Evolutionary conservation across 2,888 invertebrate species (phyloP).

Genomic region (Chorisops tibialis): DNA sequence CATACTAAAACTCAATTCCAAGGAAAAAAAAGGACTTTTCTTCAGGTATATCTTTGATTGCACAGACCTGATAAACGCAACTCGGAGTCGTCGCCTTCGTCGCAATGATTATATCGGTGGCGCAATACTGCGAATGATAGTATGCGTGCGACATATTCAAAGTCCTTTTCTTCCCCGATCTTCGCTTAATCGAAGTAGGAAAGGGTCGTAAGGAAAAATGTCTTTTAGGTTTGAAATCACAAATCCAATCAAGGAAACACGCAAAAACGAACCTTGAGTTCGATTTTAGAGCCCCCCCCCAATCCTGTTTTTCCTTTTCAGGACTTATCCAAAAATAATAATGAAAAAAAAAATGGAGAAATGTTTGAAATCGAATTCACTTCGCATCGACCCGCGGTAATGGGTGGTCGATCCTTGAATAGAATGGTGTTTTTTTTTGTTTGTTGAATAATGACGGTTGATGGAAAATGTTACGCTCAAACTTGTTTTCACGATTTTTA

Average conservation of each 20-base stretch:
- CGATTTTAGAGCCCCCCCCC: background rate
- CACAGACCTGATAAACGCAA: slow-evolving; percentile 7
- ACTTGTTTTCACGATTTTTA: background rate
- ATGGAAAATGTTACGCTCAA: background rate
- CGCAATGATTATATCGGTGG: slow-evolving; percentile 9
- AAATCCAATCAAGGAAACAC: slow-evolving; percentile 30
- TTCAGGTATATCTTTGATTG: slow-evolving; percentile 19
- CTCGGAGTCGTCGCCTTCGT: slow-evolving; percentile 1
- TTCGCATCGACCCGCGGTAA: background rate
- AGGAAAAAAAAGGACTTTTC: background rate
- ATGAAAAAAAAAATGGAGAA: background rate
- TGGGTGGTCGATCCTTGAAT: slow-evolving; percentile 1
- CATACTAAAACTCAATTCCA: background rate
- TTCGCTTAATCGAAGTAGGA: slow-evolving; percentile 5
- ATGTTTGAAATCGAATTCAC: slow-evolving; percentile 11
- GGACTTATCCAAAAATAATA: background rate
- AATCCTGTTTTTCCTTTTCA: background rate
- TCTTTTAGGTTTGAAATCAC: slow-evolving; percentile 25
- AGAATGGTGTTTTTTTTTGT: background rate
- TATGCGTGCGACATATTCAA: background rate
- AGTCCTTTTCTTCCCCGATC: background rate
- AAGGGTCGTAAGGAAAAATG: slow-evolving; percentile 18
- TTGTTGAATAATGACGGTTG: background rate
- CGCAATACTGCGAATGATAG: background rate
- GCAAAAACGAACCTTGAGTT: slow-evolving; percentile 25